Evolutionary conservation across 1,140 invertebrate species (phyloP).

Genomic region (Leptonema lineaticorne): DNA sequence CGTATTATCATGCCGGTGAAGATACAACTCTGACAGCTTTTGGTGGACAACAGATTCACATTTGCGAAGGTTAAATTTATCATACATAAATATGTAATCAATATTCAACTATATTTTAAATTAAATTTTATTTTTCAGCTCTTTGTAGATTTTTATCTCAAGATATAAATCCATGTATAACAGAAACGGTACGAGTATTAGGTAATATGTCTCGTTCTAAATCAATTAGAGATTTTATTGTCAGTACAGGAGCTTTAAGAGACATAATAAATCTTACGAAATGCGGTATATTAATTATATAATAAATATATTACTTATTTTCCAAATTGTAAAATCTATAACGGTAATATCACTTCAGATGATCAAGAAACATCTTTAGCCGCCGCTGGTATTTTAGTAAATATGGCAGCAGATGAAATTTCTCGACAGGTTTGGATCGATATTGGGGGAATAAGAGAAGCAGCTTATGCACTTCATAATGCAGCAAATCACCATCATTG

Average conservation of each 20-base stretch:
- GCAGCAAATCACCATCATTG: slow-evolving; percentile 29
- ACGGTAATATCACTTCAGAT: slow-evolving; percentile 23
- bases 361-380: slow-evolving; percentile 33
- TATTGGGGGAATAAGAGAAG: slow-evolving; percentile 20
- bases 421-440: slow-evolving; percentile 27
- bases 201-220: slow-evolving; percentile 50
- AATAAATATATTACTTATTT: neutral
- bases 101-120: neutral
- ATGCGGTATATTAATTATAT: slow-evolving; percentile 24
- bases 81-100: neutral
- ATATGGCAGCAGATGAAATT: slow-evolving; percentile 36
- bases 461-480: neutral
- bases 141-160: slow-evolving; percentile 31
- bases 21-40: slow-evolving; percentile 42
- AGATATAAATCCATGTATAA: slow-evolving; percentile 29
- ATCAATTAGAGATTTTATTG: slow-evolving; percentile 44
- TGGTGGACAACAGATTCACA: slow-evolving; percentile 44
- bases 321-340: neutral
- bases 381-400: slow-evolving; percentile 35
- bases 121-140: slow-evolving; percentile 19
- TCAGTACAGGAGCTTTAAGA: slow-evolving; percentile 32
- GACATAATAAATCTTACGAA: slow-evolving; percentile 32
- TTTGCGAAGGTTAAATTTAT: slow-evolving; percentile 47
- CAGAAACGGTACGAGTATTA: slow-evolving; percentile 48
- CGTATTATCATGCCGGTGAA: slow-evolving; percentile 50